Evolutionary conservation across 2,113 vertebrate species (phyloP).

Genomic region (Xenopus laevis): DNA sequence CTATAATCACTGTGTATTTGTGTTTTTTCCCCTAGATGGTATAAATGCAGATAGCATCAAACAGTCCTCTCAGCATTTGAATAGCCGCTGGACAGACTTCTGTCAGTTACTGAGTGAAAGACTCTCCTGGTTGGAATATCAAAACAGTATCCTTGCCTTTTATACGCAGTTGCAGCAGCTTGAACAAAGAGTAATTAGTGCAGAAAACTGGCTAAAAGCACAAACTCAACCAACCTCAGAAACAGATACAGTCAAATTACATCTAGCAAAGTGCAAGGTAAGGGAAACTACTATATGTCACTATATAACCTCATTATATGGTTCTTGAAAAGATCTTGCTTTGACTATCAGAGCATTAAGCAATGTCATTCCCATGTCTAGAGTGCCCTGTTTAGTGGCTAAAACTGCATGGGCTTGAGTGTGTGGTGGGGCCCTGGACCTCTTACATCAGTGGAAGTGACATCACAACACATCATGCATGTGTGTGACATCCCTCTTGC

Average conservation of each 20-base stretch:
- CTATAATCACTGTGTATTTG: not conserved
- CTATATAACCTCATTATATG: too few relatives aligned
- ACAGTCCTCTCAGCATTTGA: slow-evolving; percentile 87
- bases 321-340: too few relatives aligned
- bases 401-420: too few relatives aligned
- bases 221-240: slow-evolving; percentile 77
- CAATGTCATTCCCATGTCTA: too few relatives aligned
- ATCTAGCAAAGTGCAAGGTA: slow-evolving; percentile 91
- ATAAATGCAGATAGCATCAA: slow-evolving; percentile 85
- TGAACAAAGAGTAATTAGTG: slow-evolving; percentile 81
- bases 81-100: slow-evolving; percentile 91
- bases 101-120: slow-evolving; percentile 85
- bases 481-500: too few relatives aligned
- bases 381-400: too few relatives aligned
- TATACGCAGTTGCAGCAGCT: slow-evolving; percentile 85
- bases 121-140: slow-evolving; percentile 88
- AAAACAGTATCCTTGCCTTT: slow-evolving; percentile 86
- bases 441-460: too few relatives aligned
- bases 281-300: slow-evolving; percentile 45
- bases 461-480: too few relatives aligned
- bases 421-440: too few relatives aligned
- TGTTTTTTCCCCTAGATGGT: slow-evolving; percentile 73
- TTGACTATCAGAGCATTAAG: too few relatives aligned
- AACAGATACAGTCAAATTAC: slow-evolving; percentile 68
- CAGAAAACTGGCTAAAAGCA: slow-evolving; percentile 93